Percentiles rank a stretch among this genome's conserved stretches.
Conservation (phyloP, 1,140 invertebrate genomes). For the Polyergus mexicanus region DNA sequence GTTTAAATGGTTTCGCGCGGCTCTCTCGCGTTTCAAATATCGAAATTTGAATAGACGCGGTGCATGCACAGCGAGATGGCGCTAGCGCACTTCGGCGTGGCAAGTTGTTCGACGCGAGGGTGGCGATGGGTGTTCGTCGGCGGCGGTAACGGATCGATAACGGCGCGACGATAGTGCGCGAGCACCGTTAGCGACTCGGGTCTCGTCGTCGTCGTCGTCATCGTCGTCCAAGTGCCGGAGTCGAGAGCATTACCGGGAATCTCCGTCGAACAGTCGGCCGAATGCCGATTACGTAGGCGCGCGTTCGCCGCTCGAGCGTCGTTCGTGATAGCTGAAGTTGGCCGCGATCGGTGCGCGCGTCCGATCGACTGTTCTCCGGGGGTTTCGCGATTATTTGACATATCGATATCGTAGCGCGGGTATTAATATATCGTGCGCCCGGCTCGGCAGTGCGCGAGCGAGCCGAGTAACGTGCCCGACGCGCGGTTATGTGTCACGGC, state of each 20-base stretch:
- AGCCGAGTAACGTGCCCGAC: not conserved
- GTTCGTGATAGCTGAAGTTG: slow-evolving; percentile 62
- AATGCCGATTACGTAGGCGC: slow-evolving; percentile 76
- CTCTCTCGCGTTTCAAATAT: not conserved
- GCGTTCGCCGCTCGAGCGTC: slow-evolving; percentile 69
- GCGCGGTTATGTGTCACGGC: slow-evolving; percentile 54
- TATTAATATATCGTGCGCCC: too few relatives aligned
- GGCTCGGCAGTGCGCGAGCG: slow-evolving; percentile 16
- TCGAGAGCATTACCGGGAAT: slow-evolving; percentile 13
- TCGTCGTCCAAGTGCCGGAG: not conserved
- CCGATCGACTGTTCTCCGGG: not conserved
- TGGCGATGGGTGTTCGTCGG: slow-evolving; percentile 39
- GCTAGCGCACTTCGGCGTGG: slow-evolving; percentile 4
- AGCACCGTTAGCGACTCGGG: slow-evolving; percentile 47
- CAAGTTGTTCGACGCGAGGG: slow-evolving; percentile 12
- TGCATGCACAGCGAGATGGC: slow-evolving; percentile 56
- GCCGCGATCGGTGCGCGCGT: not conserved
- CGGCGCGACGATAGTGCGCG: slow-evolving; percentile 71
- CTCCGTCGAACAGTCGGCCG: slow-evolving; percentile 64
- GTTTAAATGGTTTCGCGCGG: not conserved
- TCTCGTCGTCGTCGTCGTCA: not conserved
- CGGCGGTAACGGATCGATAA: slow-evolving; percentile 71
- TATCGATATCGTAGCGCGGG: too few relatives aligned
- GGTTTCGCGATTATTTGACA: not conserved
- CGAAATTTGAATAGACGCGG: slow-evolving; percentile 46